These are phyloP conservation scores for Corvus cornix DNA, from an alignment of 2,113 vertebrate species.

Conservation along the genomic window DNA sequence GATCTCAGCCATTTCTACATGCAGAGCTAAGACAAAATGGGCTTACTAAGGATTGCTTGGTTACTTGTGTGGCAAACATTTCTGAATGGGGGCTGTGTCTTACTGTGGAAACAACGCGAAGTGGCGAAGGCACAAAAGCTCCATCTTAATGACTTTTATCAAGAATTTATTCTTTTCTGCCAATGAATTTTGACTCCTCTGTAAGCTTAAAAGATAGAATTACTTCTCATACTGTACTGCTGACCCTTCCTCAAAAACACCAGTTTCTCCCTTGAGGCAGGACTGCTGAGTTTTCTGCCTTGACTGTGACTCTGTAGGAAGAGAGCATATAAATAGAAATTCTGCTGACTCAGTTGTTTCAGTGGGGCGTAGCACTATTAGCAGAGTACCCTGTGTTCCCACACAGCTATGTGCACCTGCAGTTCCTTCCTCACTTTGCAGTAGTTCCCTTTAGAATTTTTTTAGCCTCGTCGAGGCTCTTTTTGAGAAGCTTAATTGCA, in stretches of 20 bases:
- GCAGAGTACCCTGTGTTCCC: conserved; percentile 58
- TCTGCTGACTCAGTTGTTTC: conserved; percentile 64
- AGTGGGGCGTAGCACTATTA: conserved; percentile 42
- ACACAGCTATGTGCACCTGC: conserved; percentile 54
- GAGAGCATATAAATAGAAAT: conserved; percentile 56
- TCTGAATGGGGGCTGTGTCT: neutral
- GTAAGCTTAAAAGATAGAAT: neutral
- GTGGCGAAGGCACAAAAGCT: neutral
- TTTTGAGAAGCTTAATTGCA: conserved; percentile 13
- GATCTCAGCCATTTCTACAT: neutral
- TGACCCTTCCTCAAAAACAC: neutral
- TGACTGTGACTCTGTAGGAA: conserved; percentile 34
- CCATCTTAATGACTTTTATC: neutral
- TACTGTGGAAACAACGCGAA: neutral
- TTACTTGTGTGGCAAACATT: neutral
- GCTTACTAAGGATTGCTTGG: neutral
- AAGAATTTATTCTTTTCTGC: neutral
- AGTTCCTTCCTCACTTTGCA: conserved; percentile 59
- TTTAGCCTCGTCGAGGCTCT: neutral
- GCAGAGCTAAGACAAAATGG: neutral
- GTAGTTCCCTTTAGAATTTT: conserved; percentile 37
- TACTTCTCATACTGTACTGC: neutral
- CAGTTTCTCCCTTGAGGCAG: neutral
- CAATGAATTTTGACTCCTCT: neutral
- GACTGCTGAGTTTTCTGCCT: conserved; percentile 34